phyloP scores from a whole-genome alignment of 2,113 vertebrate species.

The Eulacestoma nigropectus region DNA sequence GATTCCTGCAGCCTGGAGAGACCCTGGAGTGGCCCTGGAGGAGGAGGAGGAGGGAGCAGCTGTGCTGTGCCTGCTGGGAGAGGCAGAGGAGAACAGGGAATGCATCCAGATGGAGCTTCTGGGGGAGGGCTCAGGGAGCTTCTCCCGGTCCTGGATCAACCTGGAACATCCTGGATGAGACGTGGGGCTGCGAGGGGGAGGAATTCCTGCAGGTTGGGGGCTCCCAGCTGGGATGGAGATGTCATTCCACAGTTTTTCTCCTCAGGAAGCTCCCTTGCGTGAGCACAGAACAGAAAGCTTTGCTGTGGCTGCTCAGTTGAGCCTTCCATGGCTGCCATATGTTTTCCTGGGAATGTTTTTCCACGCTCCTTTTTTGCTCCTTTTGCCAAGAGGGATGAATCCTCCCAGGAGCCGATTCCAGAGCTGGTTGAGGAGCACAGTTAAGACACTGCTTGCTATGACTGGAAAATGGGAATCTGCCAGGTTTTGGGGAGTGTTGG shows the following conservation, averaged over 20 bases:
- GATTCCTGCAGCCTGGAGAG: not conserved
- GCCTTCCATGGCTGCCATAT: not conserved
- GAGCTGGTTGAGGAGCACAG: not conserved
- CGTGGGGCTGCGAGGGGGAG: not conserved
- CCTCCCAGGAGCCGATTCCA: not conserved
- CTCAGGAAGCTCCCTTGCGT: not conserved
- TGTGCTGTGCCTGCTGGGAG: not conserved
- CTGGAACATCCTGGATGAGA: not conserved
- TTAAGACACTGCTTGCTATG: accelerated
- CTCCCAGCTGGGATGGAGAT: not conserved
- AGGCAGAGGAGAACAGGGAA: not conserved
- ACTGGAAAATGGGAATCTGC: not conserved
- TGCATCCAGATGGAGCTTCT: not conserved
- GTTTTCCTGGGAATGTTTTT: not conserved
- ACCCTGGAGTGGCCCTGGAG: not conserved
- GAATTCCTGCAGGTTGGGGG: not conserved
- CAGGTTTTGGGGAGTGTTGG: not conserved
- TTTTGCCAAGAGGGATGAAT: not conserved
- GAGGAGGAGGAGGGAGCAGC: not conserved
- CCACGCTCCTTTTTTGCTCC: not conserved
- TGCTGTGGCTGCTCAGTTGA: not conserved
- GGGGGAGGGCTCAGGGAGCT: not conserved
- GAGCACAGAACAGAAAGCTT: not conserved
- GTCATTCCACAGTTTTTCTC: not conserved
- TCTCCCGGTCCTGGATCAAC: not conserved